These are phyloP conservation scores for Nematopogon swammerdamellus DNA, from an alignment of 2,888 invertebrate genomes.

Conservation along the genomic window DNA sequence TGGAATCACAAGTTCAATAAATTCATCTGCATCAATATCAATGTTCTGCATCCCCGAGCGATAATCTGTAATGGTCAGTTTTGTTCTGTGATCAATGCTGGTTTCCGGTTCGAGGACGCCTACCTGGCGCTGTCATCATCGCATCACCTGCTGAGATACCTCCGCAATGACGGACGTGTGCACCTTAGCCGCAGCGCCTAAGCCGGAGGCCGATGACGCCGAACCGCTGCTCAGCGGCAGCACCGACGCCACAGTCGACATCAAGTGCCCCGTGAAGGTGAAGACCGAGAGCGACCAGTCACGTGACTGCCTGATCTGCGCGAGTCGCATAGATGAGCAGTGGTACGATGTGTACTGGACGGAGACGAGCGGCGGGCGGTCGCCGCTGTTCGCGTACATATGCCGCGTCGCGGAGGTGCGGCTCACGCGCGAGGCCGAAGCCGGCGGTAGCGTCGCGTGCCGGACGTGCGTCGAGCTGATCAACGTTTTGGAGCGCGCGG, in stretches of 20 bases:
- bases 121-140: too few species aligned
- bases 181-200: too few species aligned
- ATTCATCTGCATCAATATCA: too few species aligned
- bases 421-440: conserved; percentile 11
- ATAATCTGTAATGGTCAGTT: too few species aligned
- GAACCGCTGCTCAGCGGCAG: too few species aligned
- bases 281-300: background rate
- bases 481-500: conserved; percentile 36
- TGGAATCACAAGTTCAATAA: too few species aligned
- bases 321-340: conserved; percentile 6
- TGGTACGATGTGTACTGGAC: conserved; percentile 23
- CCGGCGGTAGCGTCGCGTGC: conserved; percentile 26
- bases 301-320: background rate
- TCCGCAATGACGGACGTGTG: too few species aligned
- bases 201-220: too few species aligned
- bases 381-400: conserved; percentile 26
- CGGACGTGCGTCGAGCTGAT: conserved; percentile 34
- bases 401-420: conserved; percentile 20
- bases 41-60: too few species aligned
- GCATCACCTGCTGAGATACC: too few species aligned
- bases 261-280: background rate
- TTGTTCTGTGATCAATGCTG: too few species aligned
- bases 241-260: background rate
- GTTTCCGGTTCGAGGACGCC: too few species aligned
- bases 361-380: conserved; percentile 23